phyloP scores from a whole-genome alignment of 2,797 vertebrate species.

The Tinamus major region DNA sequence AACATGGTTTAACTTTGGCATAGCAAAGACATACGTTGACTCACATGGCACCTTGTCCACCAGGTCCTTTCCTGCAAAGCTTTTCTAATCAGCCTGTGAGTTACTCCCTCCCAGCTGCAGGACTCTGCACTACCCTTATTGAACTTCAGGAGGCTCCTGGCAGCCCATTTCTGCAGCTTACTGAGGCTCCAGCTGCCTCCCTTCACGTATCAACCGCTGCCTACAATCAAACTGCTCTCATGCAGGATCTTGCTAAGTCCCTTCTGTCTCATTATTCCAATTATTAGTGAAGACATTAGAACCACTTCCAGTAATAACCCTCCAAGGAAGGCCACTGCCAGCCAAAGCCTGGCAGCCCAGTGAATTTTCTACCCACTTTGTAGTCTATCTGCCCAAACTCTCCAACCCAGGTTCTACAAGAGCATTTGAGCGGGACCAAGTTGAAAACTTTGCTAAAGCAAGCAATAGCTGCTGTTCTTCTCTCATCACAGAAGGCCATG shows the following conservation, averaged over 20 bases:
- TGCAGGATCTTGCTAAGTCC: no score
- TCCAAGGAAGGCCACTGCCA: background rate
- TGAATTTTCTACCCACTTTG: background rate
- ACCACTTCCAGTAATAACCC: background rate
- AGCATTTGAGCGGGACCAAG: background rate
- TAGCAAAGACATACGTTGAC: background rate
- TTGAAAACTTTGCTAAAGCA: background rate
- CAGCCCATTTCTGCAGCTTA: background rate
- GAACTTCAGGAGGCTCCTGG: background rate
- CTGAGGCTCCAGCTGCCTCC: background rate
- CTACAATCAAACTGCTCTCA: background rate
- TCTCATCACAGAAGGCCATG: background rate
- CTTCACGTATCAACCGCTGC: no score
- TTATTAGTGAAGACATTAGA: background rate
- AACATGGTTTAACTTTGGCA: background rate
- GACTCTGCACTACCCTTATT: no score
- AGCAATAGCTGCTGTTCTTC: background rate
- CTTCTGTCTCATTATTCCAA: background rate
- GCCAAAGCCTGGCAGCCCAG: background rate
- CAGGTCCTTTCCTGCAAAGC: background rate
- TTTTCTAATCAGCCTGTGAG: background rate
- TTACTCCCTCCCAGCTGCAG: background rate
- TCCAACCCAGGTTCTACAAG: background rate
- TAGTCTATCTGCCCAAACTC: background rate
- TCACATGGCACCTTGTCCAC: rapidly evolving